Evolutionary conservation across 2,113 vertebrate species (phyloP).

Genomic region (Myotis brandtii): DNA sequence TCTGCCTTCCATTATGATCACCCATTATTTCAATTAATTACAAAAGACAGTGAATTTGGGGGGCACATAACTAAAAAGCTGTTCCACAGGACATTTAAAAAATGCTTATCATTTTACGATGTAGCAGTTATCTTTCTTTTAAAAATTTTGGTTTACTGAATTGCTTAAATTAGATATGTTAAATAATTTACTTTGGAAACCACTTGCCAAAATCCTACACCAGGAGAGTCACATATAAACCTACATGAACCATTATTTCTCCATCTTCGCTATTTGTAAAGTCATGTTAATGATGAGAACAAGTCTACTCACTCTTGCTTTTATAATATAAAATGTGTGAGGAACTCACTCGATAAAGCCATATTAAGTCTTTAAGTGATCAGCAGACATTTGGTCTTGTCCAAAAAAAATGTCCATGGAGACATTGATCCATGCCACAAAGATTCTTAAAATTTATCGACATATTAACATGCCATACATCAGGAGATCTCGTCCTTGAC

Average conservation of each 20-base stretch:
- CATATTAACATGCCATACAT: background rate
- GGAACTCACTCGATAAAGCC: background rate
- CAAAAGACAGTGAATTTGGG: background rate
- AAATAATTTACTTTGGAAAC: conserved; percentile 31
- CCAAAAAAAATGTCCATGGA: background rate
- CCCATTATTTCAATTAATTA: background rate
- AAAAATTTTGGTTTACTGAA: background rate
- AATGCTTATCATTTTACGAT: background rate
- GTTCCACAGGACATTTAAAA: background rate
- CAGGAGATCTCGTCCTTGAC: background rate
- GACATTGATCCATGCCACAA: background rate
- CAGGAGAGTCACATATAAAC: background rate
- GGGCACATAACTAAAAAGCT: background rate
- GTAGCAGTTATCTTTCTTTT: background rate
- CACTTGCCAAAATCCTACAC: background rate
- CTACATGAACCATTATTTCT: conserved; percentile 13
- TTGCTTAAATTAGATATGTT: conserved; percentile 5
- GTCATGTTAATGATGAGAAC: conserved; percentile 30
- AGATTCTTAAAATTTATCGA: background rate
- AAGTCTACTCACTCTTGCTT: conserved; percentile 6
- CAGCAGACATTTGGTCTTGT: too few species aligned
- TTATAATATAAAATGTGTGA: conserved; percentile 48
- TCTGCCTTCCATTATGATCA: background rate
- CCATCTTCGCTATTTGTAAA: background rate
- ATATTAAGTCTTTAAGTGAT: background rate